Conservation (phyloP, 1,140 invertebrate genomes). For the Hypsibius dujardini region DNA sequence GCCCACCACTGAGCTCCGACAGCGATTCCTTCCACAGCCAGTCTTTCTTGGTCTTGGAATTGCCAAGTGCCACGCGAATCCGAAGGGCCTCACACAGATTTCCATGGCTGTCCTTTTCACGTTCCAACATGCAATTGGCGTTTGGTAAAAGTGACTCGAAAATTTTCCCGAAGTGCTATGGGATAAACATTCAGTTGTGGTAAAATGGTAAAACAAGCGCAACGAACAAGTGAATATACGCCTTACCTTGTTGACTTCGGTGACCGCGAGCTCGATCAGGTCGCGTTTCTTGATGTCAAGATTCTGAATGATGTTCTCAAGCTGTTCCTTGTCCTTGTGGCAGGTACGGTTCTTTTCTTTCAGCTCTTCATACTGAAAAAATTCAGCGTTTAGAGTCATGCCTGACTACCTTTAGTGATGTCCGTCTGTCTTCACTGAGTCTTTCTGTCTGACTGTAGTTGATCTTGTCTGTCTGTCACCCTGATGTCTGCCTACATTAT, state of each 20-base stretch:
- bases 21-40: slow-evolving; percentile 81
- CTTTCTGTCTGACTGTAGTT: neutral
- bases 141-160: slow-evolving; percentile 77
- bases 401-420: too few species aligned
- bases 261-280: slow-evolving; percentile 58
- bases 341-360: slow-evolving; percentile 61
- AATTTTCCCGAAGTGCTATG: slow-evolving; percentile 86
- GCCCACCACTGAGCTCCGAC: slow-evolving; percentile 84
- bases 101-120: slow-evolving; percentile 29
- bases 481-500: too few species aligned
- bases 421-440: slow-evolving; percentile 17
- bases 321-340: slow-evolving; percentile 63
- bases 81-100: slow-evolving; percentile 30
- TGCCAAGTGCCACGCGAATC: slow-evolving; percentile 71
- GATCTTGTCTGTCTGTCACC: too few species aligned
- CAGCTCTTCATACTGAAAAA: slow-evolving; percentile 49
- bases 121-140: slow-evolving; percentile 61
- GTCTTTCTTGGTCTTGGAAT: too few species aligned
- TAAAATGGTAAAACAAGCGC: neutral
- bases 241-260: slow-evolving; percentile 41
- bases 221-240: slow-evolving; percentile 18
- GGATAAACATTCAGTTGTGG: slow-evolving; percentile 35
- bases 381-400: too few species aligned
- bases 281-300: slow-evolving; percentile 73
- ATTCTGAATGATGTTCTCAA: slow-evolving; percentile 61